phyloP scores from a whole-genome alignment of 2,888 invertebrate genomes.

The Trissolcus brochymenae region DNA sequence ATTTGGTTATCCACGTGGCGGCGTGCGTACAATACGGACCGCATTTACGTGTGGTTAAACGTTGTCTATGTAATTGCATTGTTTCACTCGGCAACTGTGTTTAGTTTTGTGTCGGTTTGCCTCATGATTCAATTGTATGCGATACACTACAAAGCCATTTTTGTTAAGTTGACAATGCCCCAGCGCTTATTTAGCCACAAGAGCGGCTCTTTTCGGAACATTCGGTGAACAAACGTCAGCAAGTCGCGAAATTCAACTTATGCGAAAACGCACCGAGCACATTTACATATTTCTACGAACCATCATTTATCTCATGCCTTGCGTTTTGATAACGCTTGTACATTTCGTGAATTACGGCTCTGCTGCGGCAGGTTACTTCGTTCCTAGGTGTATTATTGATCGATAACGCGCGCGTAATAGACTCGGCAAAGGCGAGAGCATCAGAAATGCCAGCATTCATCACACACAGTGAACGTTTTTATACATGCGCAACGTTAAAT shows the following conservation, averaged over 20 bases:
- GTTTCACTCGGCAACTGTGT: constrained; percentile 35
- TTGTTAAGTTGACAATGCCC: constrained; percentile 41
- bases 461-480: constrained; percentile 13
- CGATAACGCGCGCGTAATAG: constrained; percentile 30
- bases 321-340: constrained; percentile 16
- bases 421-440: constrained; percentile 26
- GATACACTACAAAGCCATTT: constrained; percentile 36
- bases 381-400: constrained; percentile 34
- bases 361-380: constrained; percentile 23
- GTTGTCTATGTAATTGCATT: constrained; percentile 37
- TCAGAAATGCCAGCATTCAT: constrained; percentile 24
- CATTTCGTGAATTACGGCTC: constrained; percentile 27
- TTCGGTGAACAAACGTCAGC: constrained; percentile 10
- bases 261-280: constrained; percentile 9
- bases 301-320: constrained; percentile 16
- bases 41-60: constrained; percentile 42
- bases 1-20: constrained; percentile 32
- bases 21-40: constrained; percentile 34
- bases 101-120: constrained; percentile 37
- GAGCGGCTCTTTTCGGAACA: constrained; percentile 16
- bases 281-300: constrained; percentile 30
- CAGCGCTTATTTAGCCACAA: constrained; percentile 20
- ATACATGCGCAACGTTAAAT: constrained; percentile 9
- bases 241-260: constrained; percentile 29
- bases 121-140: constrained; percentile 39